Base-by-base conservation (phyloP, 2,888 invertebrate species). In the Leucoma salicis region DNA sequence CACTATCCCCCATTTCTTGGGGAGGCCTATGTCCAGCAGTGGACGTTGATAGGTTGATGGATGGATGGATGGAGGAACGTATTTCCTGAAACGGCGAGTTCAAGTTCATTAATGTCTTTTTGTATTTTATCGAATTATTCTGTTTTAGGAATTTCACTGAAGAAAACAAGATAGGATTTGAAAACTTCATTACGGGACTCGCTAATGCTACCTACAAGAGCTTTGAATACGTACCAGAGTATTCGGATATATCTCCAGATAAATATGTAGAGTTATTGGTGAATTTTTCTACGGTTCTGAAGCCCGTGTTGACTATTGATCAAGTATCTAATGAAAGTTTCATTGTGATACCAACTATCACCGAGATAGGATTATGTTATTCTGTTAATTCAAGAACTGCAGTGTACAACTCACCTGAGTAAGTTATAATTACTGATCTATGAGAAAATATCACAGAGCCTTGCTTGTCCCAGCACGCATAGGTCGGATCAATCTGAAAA, bases 351-450 rank as follows among this genome's bases (percentile, higher is more conserved):
- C 90, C 91, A 7, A 92, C 92, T 0, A 74, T 93, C 7, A 93
- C 94, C 0, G 94, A 95, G 70, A 91, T 93, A 86, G 94, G 94
- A 1, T 72, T 93, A 41, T 95, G 94, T 56, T 93, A 93, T 68
- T 85, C 93, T 13, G 92, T 93, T 34, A 94, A 94, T 66, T 93
- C 94, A 0, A 82, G 91, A 57, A 86, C 92, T 18, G 92, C 94
- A 0, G 71, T 90, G 8, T 92, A 92, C 63, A 92, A 90, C 66
- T 90, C 91, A 7, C 91, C 90, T 1, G 60, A 70, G 92, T 92
- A 74, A 88, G 90, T 79, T 35, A 27, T 1, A 5, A 5, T 18
- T 18, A 18, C n/a, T n/a, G n/a, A n/a, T n/a, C n/a, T n/a, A n/a
- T n/a, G n/a, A n/a, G n/a, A n/a, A n/a, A n/a, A n/a, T n/a, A n/a